Conservation (phyloP, 2,888 invertebrate species). For the Minunthozetes semirufus region DNA sequence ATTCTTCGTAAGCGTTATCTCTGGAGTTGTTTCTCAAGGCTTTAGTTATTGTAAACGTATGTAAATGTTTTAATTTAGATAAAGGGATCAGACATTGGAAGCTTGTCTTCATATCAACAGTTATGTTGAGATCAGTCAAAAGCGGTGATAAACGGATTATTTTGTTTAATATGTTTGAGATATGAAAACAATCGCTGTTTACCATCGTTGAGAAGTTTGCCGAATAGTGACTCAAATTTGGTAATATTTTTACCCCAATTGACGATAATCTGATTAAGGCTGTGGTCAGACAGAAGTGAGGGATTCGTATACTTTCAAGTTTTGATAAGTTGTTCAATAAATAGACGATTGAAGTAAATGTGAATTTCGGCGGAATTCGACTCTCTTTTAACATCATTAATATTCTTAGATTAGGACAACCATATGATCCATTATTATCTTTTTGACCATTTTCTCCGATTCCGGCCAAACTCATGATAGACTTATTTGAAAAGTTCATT, state of each 20-base stretch:
- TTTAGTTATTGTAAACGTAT: neutral
- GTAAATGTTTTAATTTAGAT: constrained; percentile 2
- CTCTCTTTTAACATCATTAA: neutral
- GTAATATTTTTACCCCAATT: neutral
- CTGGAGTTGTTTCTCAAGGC: neutral
- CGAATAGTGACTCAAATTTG: neutral
- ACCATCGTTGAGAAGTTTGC: neutral
- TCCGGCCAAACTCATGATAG: neutral
- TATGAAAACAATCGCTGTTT: neutral
- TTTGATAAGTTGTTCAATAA: neutral
- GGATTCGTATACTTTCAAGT: neutral
- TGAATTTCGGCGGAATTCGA: neutral
- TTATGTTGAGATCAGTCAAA: neutral
- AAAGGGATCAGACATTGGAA: neutral
- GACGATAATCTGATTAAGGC: neutral
- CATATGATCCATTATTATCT: neutral
- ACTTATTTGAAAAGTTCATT: neutral
- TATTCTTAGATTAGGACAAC: neutral
- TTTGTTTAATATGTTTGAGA: neutral
- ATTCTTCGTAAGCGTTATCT: neutral
- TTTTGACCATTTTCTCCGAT: neutral
- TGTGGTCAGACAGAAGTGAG: neutral
- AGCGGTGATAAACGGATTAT: constrained; percentile 8
- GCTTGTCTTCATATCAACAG: neutral
- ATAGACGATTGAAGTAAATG: neutral